phyloP scores from a whole-genome alignment of 2,888 invertebrate species.

The Laspeyria flexula region DNA sequence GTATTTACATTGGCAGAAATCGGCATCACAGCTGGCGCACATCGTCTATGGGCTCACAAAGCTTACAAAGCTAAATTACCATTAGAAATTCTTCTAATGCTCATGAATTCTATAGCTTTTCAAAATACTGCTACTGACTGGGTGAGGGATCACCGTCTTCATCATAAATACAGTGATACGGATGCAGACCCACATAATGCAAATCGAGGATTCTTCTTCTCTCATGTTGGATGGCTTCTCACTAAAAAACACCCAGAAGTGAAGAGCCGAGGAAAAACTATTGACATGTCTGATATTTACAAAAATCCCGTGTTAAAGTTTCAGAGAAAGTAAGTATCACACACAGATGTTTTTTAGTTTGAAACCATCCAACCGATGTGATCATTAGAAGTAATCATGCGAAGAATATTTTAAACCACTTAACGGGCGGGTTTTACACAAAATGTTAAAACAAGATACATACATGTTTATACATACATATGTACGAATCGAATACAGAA shows the following conservation, averaged over 20 bases:
- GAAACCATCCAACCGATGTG: too few species aligned
- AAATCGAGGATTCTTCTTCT: constrained; percentile 92
- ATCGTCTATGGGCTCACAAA: constrained; percentile 59
- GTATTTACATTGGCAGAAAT: constrained; percentile 45
- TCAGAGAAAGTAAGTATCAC: constrained; percentile 87
- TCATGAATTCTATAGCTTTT: constrained; percentile 55
- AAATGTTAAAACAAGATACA: too few species aligned
- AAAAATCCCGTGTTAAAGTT: constrained; percentile 89
- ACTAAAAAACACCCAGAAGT: constrained; percentile 91
- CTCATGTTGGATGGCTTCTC: constrained; percentile 94
- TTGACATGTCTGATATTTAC: constrained; percentile 90
- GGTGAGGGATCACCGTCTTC: constrained; percentile 88
- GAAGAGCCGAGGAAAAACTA: constrained; percentile 87
- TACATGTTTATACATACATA: too few species aligned
- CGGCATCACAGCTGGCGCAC: constrained; percentile 60
- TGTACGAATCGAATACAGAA: too few species aligned
- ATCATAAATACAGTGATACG: constrained; percentile 88
- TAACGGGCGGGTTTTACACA: too few species aligned
- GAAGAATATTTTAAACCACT: too few species aligned
- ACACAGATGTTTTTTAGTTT: too few species aligned
- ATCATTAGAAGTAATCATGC: too few species aligned
- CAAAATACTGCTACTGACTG: constrained; percentile 86
- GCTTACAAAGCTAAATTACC: constrained; percentile 59
- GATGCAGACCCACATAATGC: constrained; percentile 89
- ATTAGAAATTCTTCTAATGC: constrained; percentile 56